These are phyloP conservation scores for Hipparchia sbordonii DNA, from an alignment of 2,888 invertebrate species.

Conservation along the genomic window DNA sequence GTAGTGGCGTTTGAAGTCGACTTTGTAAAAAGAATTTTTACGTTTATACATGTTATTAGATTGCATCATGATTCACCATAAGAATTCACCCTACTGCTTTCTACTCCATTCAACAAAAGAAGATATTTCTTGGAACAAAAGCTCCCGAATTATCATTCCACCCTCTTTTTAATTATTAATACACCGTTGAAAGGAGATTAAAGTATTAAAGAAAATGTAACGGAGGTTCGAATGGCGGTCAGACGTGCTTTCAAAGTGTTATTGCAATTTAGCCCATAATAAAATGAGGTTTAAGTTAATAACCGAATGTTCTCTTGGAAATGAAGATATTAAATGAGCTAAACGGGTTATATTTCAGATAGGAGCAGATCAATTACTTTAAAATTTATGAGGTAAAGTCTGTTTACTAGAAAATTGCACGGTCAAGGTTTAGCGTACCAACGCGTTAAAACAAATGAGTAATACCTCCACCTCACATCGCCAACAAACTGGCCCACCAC, in stretches of 20 bases:
- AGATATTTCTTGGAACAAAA: conserved; percentile 64
- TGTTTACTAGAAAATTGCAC: not conserved
- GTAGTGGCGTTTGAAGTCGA: no score
- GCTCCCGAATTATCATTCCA: conserved; percentile 57
- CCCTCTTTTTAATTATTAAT: conserved; percentile 74
- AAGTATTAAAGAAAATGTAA: conserved; percentile 48
- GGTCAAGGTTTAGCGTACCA: not conserved
- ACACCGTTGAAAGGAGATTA: conserved; percentile 65
- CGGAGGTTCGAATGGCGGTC: conserved; percentile 20
- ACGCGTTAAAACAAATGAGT: not conserved
- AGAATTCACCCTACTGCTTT: conserved; percentile 30
- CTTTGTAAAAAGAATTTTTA: no score
- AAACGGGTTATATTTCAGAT: conserved; percentile 18
- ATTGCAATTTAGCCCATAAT: conserved; percentile 17
- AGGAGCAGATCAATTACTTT: conserved; percentile 5
- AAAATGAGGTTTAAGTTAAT: not conserved
- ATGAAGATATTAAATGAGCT: conserved; percentile 17
- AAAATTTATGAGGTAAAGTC: conserved; percentile 12
- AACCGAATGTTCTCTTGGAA: not conserved
- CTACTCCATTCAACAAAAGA: conserved; percentile 41
- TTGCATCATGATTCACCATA: not conserved
- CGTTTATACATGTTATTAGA: no score
- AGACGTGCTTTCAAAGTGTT: conserved; percentile 8
- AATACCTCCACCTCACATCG: no score
- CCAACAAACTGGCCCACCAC: no score